These are phyloP conservation scores for Antheraea yamamai DNA, from an alignment of 2,888 invertebrate species.

Conservation along the genomic window DNA sequence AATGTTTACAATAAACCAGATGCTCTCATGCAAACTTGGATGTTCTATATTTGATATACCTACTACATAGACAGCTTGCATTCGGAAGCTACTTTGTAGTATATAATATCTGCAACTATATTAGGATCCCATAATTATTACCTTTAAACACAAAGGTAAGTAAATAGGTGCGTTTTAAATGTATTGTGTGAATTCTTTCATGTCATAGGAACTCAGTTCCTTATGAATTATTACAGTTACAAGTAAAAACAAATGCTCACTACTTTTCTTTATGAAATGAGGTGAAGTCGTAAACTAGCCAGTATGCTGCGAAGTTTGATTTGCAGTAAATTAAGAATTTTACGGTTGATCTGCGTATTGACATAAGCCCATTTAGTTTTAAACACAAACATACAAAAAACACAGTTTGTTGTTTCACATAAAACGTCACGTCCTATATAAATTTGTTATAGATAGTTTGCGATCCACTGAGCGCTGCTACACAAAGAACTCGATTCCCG, in stretches of 20 bases:
- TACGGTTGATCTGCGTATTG: conserved; percentile 15
- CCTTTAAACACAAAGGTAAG: background rate
- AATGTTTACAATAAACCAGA: background rate
- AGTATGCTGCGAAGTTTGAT: conserved; percentile 1
- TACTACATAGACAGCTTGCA: background rate
- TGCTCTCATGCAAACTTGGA: conserved; percentile 3
- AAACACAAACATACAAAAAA: conserved; percentile 11
- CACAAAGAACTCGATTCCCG: background rate
- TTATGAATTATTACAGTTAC: background rate
- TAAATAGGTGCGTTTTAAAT: background rate
- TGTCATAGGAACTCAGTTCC: background rate
- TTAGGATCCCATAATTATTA: background rate
- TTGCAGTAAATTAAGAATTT: conserved; percentile 13
- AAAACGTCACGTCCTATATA: conserved; percentile 7
- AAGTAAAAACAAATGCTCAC: background rate
- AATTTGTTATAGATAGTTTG: background rate
- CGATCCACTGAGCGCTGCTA: background rate
- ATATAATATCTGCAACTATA: background rate
- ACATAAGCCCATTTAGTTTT: conserved; percentile 1
- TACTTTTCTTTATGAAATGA: background rate
- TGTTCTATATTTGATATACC: background rate
- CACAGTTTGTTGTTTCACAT: conserved; percentile 12
- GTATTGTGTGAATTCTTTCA: background rate
- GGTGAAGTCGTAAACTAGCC: background rate
- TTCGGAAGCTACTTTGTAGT: background rate